These are phyloP conservation scores for Macquaria ambigua DNA, from an alignment of 2,113 vertebrate genomes.

Conservation along the genomic window DNA sequence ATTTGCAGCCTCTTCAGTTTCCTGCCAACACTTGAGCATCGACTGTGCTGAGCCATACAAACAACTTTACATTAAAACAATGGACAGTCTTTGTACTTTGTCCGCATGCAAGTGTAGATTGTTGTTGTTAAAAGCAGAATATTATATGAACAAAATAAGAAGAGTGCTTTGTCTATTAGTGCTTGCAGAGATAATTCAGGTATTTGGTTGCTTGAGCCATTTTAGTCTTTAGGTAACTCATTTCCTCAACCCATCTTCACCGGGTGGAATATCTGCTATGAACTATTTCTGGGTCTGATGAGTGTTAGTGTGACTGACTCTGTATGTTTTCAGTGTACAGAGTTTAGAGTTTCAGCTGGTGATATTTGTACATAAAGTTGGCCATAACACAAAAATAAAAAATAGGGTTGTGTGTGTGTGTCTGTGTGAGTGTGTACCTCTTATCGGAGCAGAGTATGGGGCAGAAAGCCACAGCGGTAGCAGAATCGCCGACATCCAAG, in stretches of 20 bases:
- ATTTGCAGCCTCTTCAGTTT: not conserved
- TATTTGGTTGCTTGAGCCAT: not conserved
- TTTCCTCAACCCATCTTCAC: not conserved
- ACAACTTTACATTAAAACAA: not conserved
- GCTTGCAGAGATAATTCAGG: not conserved
- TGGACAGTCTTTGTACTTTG: not conserved
- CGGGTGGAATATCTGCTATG: too few relatives aligned
- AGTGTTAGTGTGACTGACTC: not conserved
- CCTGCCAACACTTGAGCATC: not conserved
- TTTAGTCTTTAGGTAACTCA: not conserved
- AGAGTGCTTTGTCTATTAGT: not conserved
- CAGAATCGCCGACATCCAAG: conserved; percentile 91
- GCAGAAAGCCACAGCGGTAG: conserved; percentile 91
- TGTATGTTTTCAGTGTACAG: not conserved
- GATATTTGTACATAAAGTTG: not conserved
- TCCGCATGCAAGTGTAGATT: not conserved
- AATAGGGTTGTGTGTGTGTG: not conserved
- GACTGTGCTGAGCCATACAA: not conserved
- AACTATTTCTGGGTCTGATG: too few relatives aligned
- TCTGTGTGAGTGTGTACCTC: conserved; percentile 81
- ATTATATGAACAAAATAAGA: not conserved
- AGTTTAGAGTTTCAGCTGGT: not conserved
- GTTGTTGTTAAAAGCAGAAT: not conserved
- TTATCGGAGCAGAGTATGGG: conserved; percentile 79
- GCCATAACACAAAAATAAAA: not conserved